A percentile compares a stretch with the other conserved stretches of the same genome.
Conservation (phyloP, 1,140 invertebrate genomes). For the Polypedilum vanderplanki region DNA sequence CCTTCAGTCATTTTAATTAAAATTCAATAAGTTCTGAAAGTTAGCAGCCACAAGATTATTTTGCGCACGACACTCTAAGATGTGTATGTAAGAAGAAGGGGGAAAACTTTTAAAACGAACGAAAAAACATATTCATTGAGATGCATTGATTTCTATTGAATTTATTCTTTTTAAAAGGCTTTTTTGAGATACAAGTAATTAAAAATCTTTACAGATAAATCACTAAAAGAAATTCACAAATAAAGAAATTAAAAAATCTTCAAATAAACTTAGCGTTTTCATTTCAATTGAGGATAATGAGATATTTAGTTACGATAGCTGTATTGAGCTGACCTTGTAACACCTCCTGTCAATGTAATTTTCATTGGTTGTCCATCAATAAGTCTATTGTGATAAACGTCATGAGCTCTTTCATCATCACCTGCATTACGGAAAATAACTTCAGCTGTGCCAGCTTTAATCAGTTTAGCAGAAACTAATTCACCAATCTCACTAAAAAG, state of each 20-base stretch:
- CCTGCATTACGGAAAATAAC: conserved; percentile 78
- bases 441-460: conserved; percentile 81
- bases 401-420: conserved; percentile 80
- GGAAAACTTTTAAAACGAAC: too few species aligned
- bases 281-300: too few species aligned
- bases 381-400: conserved; percentile 86
- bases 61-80: background rate
- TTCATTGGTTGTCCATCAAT: conserved; percentile 80
- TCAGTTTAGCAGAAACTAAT: conserved; percentile 70
- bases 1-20: conserved; percentile 33
- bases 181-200: too few species aligned
- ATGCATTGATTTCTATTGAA: too few species aligned
- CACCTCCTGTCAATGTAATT: conserved; percentile 50
- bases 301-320: too few species aligned
- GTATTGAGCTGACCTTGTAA: background rate
- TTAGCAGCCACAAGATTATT: background rate
- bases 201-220: too few species aligned
- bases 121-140: too few species aligned
- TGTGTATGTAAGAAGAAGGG: too few species aligned
- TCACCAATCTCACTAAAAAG: conserved; percentile 88
- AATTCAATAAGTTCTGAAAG: background rate
- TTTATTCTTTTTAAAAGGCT: too few species aligned
- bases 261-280: too few species aligned
- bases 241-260: too few species aligned
- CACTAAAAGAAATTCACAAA: too few species aligned